Conservation (phyloP, 2,888 invertebrate genomes). For the Cylindroiulus punctatus region DNA sequence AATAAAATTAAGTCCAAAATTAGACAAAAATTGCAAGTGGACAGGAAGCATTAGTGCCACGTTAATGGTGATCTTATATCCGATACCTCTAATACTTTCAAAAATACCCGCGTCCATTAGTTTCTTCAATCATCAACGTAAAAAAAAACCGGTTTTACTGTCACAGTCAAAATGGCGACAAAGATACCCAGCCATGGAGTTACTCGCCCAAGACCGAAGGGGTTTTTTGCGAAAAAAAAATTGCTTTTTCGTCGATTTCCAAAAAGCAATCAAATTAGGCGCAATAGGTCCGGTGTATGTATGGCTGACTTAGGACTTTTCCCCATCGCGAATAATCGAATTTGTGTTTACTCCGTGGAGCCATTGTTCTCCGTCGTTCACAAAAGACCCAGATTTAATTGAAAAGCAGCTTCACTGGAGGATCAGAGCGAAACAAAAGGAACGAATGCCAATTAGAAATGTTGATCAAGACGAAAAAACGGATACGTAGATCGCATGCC, state of each 20-base stretch:
- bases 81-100: no score
- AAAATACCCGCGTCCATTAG: no score
- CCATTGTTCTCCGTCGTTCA: background rate
- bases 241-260: background rate
- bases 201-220: background rate
- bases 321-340: background rate
- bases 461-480: slow-evolving; percentile 1
- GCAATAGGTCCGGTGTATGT: background rate
- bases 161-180: no score
- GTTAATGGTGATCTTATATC: no score
- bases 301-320: background rate
- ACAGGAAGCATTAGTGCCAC: no score
- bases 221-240: background rate
- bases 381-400: background rate
- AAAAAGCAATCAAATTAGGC: background rate
- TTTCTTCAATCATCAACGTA: no score
- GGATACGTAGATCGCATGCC: background rate
- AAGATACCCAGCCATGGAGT: no score
- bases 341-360: background rate
- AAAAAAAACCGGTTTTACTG: no score
- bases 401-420: background rate
- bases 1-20: no score
- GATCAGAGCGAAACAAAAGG: slow-evolving; percentile 10
- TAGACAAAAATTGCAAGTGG: no score
- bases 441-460: slow-evolving; percentile 9